Evolutionary conservation across 2,797 vertebrate species (phyloP).

Genomic region (Falco concolor): DNA sequence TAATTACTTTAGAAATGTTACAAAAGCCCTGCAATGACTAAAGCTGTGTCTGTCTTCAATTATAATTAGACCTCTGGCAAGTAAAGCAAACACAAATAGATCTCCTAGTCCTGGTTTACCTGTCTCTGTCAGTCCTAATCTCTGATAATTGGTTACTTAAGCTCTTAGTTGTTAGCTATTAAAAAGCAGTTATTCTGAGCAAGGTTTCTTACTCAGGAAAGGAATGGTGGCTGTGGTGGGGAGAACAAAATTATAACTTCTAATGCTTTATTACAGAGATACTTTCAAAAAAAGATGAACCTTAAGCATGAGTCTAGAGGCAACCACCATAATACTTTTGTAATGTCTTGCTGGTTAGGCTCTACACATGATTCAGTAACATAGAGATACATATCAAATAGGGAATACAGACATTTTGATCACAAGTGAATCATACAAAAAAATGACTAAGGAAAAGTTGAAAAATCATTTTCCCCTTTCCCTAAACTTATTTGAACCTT

Average conservation of each 20-base stretch:
- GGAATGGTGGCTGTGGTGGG: background rate
- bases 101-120: background rate
- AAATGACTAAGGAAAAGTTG: background rate
- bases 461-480: background rate
- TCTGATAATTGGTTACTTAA: background rate
- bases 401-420: background rate
- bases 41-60: background rate
- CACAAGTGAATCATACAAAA: background rate
- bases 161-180: background rate
- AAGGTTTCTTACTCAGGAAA: background rate
- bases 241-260: background rate
- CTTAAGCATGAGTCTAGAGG: background rate
- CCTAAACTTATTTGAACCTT: background rate
- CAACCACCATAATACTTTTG: background rate
- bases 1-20: slow-evolving; percentile 47
- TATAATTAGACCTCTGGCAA: slow-evolving; percentile 23
- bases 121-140: background rate
- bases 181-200: background rate
- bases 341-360: background rate
- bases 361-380: background rate
- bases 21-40: background rate
- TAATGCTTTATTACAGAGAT: background rate
- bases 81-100: background rate
- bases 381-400: background rate
- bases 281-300: background rate